These are phyloP conservation scores for Toxostoma redivivum DNA, from an alignment of 2,113 vertebrate genomes.

Conservation along the genomic window DNA sequence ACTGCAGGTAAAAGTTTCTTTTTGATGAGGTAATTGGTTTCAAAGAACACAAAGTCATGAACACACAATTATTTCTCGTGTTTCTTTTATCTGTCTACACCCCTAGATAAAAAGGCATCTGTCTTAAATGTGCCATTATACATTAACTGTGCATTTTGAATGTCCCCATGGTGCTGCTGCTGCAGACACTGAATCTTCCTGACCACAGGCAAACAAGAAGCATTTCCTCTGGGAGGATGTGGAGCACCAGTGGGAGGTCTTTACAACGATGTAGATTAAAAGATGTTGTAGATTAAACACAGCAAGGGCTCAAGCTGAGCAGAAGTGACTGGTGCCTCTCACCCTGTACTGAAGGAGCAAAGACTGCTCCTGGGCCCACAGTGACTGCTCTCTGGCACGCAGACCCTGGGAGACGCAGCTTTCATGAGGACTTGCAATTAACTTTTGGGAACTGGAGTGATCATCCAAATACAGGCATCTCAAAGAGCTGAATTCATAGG, in stretches of 20 bases:
- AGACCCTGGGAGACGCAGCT: neutral
- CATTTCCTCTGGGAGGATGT: neutral
- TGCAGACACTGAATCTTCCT: neutral
- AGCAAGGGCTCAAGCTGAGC: neutral
- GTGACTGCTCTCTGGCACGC: neutral
- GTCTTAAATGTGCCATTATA: neutral
- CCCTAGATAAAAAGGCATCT: neutral
- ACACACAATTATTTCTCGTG: slow-evolving; percentile 3
- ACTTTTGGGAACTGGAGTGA: neutral
- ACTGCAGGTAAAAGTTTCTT: neutral
- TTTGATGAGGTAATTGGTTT: slow-evolving; percentile 19
- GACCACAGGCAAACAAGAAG: neutral
- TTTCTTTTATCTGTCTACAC: neutral
- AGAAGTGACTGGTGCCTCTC: neutral
- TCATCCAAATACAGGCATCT: neutral
- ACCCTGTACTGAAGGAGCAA: neutral
- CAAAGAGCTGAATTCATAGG: neutral
- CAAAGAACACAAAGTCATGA: neutral
- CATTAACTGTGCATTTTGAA: neutral
- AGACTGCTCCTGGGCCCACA: neutral
- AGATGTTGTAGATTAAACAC: neutral
- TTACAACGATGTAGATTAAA: neutral
- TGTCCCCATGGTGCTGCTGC: neutral
- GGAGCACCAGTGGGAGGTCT: neutral
- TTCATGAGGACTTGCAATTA: neutral